Evolutionary conservation across 2,113 vertebrate species (phyloP).

Genomic region (Nerophis ophidion): DNA sequence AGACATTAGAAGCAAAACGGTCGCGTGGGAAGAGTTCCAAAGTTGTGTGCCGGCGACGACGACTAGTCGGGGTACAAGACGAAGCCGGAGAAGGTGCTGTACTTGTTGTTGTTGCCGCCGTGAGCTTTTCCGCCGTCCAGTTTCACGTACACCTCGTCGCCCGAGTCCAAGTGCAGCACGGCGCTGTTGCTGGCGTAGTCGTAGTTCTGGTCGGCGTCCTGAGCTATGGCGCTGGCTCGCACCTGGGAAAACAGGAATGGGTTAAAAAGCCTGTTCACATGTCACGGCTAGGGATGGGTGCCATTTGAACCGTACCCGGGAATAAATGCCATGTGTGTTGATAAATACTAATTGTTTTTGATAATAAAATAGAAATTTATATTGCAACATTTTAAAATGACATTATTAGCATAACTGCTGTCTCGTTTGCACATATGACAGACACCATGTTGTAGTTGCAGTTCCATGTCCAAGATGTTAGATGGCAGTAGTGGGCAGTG

Average conservation of each 20-base stretch:
- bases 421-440: too few species aligned
- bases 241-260: slow-evolving; percentile 64
- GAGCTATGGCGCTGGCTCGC: slow-evolving; percentile 89
- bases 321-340: too few species aligned
- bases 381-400: too few species aligned
- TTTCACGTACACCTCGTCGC: slow-evolving; percentile 91
- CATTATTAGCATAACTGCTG: too few species aligned
- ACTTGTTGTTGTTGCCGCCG: slow-evolving; percentile 93
- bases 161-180: slow-evolving; percentile 88
- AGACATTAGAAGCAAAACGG: slow-evolving; percentile 11
- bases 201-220: slow-evolving; percentile 92
- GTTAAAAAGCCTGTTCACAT: too few species aligned
- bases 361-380: too few species aligned
- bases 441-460: too few species aligned
- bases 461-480: too few species aligned
- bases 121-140: slow-evolving; percentile 92
- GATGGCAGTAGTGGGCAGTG: too few species aligned
- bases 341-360: too few species aligned
- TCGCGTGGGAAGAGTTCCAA: slow-evolving; percentile 9
- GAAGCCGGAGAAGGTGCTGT: slow-evolving; percentile 96
- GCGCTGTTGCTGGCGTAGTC: slow-evolving; percentile 96
- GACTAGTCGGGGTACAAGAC: slow-evolving; percentile 86
- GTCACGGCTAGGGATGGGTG: too few species aligned
- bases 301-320: too few species aligned
- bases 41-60: not conserved